Percentiles rank a stretch among this genome's conserved stretches.
phyloP scores from a whole-genome alignment of 2,888 invertebrate species.

The Ophion ventricosus region DNA sequence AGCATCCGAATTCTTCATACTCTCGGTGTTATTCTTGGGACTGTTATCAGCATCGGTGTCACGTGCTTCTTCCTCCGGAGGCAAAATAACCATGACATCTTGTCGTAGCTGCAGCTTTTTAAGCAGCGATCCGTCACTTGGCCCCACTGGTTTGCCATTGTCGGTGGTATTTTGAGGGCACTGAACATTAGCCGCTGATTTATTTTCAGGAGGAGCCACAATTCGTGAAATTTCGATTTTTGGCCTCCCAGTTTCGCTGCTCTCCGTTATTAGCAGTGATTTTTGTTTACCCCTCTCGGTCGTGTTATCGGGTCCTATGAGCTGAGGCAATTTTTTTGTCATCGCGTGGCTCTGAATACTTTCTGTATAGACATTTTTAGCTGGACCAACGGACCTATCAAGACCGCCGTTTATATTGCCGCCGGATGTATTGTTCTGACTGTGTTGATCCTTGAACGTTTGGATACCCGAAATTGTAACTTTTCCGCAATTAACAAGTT shows the following conservation, averaged over 20 bases:
- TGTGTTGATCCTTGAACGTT: background rate
- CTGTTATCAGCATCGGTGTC: too few species aligned
- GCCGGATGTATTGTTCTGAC: background rate
- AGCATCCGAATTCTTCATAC: background rate
- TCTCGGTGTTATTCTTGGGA: background rate
- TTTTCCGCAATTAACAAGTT: background rate
- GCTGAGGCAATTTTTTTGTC: background rate
- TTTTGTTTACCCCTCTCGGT: slow-evolving; percentile 24
- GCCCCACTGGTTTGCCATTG: background rate
- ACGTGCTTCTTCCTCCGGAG: background rate
- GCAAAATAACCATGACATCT: slow-evolving; percentile 41
- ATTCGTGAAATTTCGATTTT: slow-evolving; percentile 53
- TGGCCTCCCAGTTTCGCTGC: background rate
- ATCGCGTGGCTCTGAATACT: background rate
- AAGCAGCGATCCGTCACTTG: background rate
- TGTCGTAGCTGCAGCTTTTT: background rate
- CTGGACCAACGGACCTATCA: background rate
- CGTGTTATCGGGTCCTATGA: background rate
- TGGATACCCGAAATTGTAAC: background rate
- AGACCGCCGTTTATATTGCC: background rate
- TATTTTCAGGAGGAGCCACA: slow-evolving; percentile 5
- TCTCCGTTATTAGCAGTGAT: background rate
- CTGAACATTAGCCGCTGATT: background rate
- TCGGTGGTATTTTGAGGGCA: background rate
- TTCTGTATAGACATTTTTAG: background rate